phyloP scores from a whole-genome alignment of 1,140 invertebrate genomes.

The Danaus plexippus region DNA sequence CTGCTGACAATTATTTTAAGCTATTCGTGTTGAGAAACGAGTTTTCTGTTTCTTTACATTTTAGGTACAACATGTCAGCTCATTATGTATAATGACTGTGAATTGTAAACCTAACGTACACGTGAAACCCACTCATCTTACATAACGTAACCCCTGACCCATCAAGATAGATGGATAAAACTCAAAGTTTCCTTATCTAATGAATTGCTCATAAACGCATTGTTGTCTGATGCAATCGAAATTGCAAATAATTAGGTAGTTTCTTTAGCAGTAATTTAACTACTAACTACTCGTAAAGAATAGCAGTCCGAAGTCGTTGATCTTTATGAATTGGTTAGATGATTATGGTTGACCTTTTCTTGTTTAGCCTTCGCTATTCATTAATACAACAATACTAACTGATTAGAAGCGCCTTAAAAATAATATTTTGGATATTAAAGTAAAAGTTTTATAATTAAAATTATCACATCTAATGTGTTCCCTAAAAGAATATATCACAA shows the following conservation, averaged over 20 bases:
- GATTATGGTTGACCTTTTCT: too few species aligned
- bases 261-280: slow-evolving; percentile 10
- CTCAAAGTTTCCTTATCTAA: slow-evolving; percentile 22
- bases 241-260: slow-evolving; percentile 8
- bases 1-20: slow-evolving; percentile 16
- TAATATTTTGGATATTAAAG: too few species aligned
- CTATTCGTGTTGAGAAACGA: slow-evolving; percentile 14
- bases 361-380: too few species aligned
- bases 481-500: too few species aligned
- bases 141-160: too few species aligned
- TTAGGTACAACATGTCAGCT: slow-evolving; percentile 16
- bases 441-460: too few species aligned
- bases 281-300: not conserved
- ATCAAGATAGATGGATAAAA: not conserved
- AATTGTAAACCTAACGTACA: slow-evolving; percentile 38
- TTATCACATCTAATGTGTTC: too few species aligned
- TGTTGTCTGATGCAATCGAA: slow-evolving; percentile 12
- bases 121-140: slow-evolving; percentile 48
- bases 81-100: slow-evolving; percentile 30
- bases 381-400: too few species aligned
- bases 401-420: too few species aligned
- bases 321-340: too few species aligned
- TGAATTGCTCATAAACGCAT: slow-evolving; percentile 13
- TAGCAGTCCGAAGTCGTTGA: too few species aligned
- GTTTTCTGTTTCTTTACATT: slow-evolving; percentile 16